Base-by-base conservation (phyloP, 92 coral and sea anemone genomes). In the Plumapathes pennacea region DNA sequence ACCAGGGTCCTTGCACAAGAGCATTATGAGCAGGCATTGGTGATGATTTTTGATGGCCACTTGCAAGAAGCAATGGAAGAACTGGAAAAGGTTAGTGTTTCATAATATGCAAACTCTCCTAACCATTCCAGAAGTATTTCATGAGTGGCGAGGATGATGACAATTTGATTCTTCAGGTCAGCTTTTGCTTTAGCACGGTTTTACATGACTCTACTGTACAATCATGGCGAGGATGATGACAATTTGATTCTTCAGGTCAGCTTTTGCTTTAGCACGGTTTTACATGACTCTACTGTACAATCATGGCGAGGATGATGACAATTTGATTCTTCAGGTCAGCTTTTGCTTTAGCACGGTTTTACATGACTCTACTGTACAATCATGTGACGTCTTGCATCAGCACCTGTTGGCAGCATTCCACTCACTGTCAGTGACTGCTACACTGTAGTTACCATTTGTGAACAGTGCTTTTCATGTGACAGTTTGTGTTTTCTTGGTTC, bases 1-100 rank as follows among this genome's bases (percentile, higher is more conserved):
- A n/a, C n/a, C n/a, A n/a, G n/a, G n/a, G n/a, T n/a, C n/a, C n/a
- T n/a, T 46, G 56, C 68, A 30, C 38, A 45, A 25, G 22, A 14
- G 38, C 24, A 11, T 28, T 61, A 41, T 19, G 78, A 49, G 19
- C 45, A 50, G 15, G 60, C 70, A 4, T 72, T 68, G 11, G 60
- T 67, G 1, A 49, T 76, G 12, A 50, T 68, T 20, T 77, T 67
- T 47, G 52, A 64, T 32, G 76, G 77, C 50, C 52, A 50, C 34
- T 57, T 76, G 10, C 61, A 55, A 40, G 71, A 67, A 25, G 78
- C 83, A 38, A 37, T 68, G 6, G 32, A 46, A 13, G 33, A 54
- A 28, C 33, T 76, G 12, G 83, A 68, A 26, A 61, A 22, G 68
- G 57, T 61, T n/a, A 33, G 23, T 26, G 6, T 17, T n/a, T 30